Evolutionary conservation across 64 coral and sea anemone genomes (phyloP).

Genomic region (Anthopleura sola): DNA sequence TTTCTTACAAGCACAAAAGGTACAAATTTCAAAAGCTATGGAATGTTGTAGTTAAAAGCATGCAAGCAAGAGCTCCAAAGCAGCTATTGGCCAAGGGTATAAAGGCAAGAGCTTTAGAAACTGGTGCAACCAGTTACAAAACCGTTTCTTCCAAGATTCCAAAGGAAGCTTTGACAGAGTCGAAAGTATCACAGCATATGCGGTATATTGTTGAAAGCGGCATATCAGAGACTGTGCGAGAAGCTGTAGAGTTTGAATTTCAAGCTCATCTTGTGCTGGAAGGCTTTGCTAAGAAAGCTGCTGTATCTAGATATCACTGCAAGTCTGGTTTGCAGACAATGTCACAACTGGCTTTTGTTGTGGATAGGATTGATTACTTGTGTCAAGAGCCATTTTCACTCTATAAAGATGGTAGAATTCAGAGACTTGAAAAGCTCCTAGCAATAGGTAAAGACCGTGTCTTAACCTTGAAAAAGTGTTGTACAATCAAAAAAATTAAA

Average conservation of each 20-base stretch:
- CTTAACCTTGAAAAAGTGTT: slow-evolving; percentile 2
- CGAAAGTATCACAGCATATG: slow-evolving; percentile 12
- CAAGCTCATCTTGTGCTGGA: slow-evolving; percentile 82
- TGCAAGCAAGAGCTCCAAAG: not conserved
- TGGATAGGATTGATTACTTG: slow-evolving; percentile 31
- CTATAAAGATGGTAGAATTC: slow-evolving; percentile 11
- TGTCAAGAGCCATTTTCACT: slow-evolving; percentile 29
- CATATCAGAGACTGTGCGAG: slow-evolving; percentile 4
- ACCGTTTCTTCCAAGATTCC: not conserved
- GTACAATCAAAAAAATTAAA: not conserved
- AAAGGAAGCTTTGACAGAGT: not conserved
- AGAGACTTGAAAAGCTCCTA: slow-evolving; percentile 58
- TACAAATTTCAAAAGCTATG: not conserved
- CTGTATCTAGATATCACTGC: slow-evolving; percentile 30
- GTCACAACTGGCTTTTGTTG: slow-evolving; percentile 51
- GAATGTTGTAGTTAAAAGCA: not conserved
- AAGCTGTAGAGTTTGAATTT: slow-evolving; percentile 44
- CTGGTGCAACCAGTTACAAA: not conserved
- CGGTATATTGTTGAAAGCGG: slow-evolving; percentile 19
- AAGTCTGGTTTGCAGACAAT: slow-evolving; percentile 35
- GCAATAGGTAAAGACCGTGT: slow-evolving; percentile 47
- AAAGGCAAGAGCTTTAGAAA: slow-evolving; percentile 1
- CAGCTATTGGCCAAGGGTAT: not conserved
- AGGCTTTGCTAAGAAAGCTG: slow-evolving; percentile 61
- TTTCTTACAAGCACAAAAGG: not conserved